Percentiles rank a stretch among this genome's conserved stretches.
phyloP scores from a whole-genome alignment of 2,888 invertebrate genomes.

The Argyra leucocephala region DNA sequence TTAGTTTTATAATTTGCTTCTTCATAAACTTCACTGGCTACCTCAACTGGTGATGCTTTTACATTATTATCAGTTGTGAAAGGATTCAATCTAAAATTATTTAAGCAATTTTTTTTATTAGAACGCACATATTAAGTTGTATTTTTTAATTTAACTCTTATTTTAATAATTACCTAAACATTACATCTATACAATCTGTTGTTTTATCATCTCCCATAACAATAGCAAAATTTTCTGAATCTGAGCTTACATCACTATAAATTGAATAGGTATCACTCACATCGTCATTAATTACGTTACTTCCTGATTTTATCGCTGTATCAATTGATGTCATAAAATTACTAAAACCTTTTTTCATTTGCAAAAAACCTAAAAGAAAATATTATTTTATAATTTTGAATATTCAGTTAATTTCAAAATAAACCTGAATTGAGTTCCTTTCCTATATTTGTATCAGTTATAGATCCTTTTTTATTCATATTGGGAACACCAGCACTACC shows the following conservation, averaged over 20 bases:
- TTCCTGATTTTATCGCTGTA: constrained; percentile 62
- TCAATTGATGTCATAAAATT: constrained; percentile 76
- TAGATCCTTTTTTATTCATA: constrained; percentile 29
- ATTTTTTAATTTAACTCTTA: too few relatives aligned
- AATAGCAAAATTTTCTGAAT: constrained; percentile 77
- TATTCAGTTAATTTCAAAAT: not conserved
- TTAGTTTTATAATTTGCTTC: constrained; percentile 51
- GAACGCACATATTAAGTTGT: not conserved
- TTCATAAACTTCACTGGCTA: constrained; percentile 76
- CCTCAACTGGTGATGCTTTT: constrained; percentile 53
- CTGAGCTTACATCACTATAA: constrained; percentile 75
- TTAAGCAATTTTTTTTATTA: not conserved
- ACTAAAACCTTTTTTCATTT: constrained; percentile 75
- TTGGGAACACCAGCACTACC: constrained; percentile 22
- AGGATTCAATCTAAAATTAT: constrained; percentile 37
- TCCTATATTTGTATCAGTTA: constrained; percentile 36
- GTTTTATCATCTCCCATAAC: constrained; percentile 57
- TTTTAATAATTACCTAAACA: constrained; percentile 51
- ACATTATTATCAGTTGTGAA: constrained; percentile 45
- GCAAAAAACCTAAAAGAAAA: constrained; percentile 51
- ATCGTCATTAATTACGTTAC: constrained; percentile 52
- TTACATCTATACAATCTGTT: constrained; percentile 59
- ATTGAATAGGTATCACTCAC: constrained; percentile 66
- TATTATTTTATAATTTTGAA: not conserved
- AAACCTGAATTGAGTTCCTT: constrained; percentile 48